phyloP scores from a whole-genome alignment of 2,113 vertebrate species.

The Spea bombifrons region DNA sequence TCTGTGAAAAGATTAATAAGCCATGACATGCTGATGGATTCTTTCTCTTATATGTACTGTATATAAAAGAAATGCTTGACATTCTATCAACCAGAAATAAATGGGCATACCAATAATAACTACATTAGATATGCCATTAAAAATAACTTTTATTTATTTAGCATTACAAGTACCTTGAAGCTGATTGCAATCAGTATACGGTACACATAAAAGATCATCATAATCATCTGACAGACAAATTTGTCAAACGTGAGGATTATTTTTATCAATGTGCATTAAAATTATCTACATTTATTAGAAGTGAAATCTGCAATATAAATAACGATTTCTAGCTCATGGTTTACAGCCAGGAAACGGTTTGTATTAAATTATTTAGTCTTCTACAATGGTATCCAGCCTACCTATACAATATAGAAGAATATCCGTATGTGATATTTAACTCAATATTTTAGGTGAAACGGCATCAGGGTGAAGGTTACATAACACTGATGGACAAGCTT shows the following conservation, averaged over 20 bases:
- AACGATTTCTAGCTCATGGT: not conserved
- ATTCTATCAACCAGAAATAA: not conserved
- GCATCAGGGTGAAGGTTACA: no score
- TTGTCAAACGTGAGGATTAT: not conserved
- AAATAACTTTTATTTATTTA: conserved; percentile 6
- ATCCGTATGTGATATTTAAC: no score
- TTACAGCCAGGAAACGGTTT: not conserved
- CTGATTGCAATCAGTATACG: conserved; percentile 3
- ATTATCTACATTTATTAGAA: not conserved
- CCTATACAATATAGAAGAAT: no score
- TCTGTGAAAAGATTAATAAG: no score
- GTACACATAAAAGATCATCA: not conserved
- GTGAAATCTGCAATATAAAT: not conserved
- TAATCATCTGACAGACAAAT: not conserved
- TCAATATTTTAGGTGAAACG: no score
- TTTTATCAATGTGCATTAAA: not conserved
- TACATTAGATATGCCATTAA: conserved; percentile 2
- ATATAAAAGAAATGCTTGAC: not conserved
- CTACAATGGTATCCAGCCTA: no score
- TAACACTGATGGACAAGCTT: no score
- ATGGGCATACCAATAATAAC: not conserved
- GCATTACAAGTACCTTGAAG: not conserved
- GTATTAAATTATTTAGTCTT: no score
- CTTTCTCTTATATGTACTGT: no score
- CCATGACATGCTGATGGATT: no score